Evolutionary conservation across 2,888 invertebrate species (phyloP), one percentile per base, ranked within the genome.

Genomic region (Pimpla rufipes): DNA sequence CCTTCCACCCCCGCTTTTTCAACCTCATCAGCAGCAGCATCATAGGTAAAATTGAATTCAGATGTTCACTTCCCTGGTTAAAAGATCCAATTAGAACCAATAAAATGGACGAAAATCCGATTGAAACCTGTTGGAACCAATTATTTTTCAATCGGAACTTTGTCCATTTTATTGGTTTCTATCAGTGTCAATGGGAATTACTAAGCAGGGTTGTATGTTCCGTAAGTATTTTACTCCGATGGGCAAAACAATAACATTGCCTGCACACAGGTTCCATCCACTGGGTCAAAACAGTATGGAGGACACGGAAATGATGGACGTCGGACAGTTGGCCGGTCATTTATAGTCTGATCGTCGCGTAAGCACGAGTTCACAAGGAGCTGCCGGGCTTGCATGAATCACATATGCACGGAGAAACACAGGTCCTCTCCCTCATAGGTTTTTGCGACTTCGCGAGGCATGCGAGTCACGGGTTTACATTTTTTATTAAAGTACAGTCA

Each of bases 241-340:
- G 11, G 8, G 11, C 8, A 13, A 13, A 35, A 18, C 6, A 68
- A 59, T 13, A 35, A 67, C 29, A 4, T 4, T 70, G 6, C 6
- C 23, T 11, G n/a, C 21, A 18, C 11, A 47, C 86, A 92, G 92
- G 89, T 90, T 90, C 85, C 89, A 89, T 67, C 83, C 87, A 42
- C 81, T 90, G 70, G 91, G 89, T 45, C 88, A 89, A 59, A 91
- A 91, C 84, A 91, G 86, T 77, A 80, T 89, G 75, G 92, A 93
- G 52, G 92, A 93, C 81, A 88, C 91, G 29, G 93, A 93, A 78
- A 92, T 93, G 92, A 90, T 92, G 89, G 93, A 92, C 73, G 89
- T 91, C 29, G 90, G 88, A 52, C 91, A 90, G 55, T 79, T 91
- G 84, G 83, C 89, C 35, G 89, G 89, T 81, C 89, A 87, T 87